A percentile compares a stretch with the other conserved stretches of the same genome.
Evolutionary conservation across 2,888 invertebrate species (phyloP).

Genomic region (Dione juno): DNA sequence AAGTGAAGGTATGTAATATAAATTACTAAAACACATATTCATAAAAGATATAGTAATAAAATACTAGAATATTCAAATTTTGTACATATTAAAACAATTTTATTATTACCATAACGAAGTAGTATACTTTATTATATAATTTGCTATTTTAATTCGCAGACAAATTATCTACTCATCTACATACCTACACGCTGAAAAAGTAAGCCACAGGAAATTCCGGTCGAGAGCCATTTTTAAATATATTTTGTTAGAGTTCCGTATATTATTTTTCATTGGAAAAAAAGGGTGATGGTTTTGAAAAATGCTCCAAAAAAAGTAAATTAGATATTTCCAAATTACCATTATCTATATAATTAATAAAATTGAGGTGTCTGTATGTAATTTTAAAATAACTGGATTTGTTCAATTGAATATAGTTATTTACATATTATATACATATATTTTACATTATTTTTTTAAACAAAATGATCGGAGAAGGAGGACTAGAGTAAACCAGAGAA

Average conservation of each 20-base stretch:
- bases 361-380: no score
- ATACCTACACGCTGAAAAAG: neutral
- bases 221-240: neutral
- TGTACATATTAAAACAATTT: neutral
- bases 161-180: neutral
- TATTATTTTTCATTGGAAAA: neutral
- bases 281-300: neutral
- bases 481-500: no score
- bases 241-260: neutral
- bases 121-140: neutral
- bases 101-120: neutral
- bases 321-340: no score
- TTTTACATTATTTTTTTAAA: no score
- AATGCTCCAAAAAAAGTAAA: no score
- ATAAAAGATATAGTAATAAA: neutral
- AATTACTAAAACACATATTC: neutral
- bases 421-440: no score
- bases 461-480: no score
- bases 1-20: neutral
- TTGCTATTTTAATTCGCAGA: conserved; percentile 1
- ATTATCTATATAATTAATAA: no score
- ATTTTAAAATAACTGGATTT: no score
- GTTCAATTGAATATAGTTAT: no score
- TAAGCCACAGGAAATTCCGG: conserved; percentile 24
- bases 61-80: neutral